phyloP scores from a whole-genome alignment of 2,888 invertebrate species.

The Drosophila paucipuncta region DNA sequence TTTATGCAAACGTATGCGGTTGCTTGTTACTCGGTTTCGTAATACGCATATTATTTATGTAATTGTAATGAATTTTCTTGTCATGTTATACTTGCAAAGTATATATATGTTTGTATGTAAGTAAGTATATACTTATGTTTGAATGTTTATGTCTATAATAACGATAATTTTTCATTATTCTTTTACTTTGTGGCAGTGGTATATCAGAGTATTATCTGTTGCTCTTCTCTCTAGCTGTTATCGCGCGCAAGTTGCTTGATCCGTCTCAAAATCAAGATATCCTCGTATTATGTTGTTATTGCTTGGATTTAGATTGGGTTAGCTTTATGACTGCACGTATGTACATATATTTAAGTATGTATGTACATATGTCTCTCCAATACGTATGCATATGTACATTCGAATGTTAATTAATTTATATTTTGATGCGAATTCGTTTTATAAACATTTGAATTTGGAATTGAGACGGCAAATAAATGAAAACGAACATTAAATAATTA shows the following conservation, averaged over 20 bases:
- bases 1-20: constrained; percentile 55
- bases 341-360: constrained; percentile 33
- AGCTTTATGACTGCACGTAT: constrained; percentile 44
- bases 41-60: constrained; percentile 49
- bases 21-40: constrained; percentile 33
- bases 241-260: constrained; percentile 23
- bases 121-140: constrained; percentile 34
- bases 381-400: constrained; percentile 58
- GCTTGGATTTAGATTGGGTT: constrained; percentile 19
- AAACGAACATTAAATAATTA: constrained; percentile 10
- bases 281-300: constrained; percentile 11
- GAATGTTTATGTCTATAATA: constrained; percentile 61
- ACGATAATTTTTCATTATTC: constrained; percentile 50
- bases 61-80: constrained; percentile 46
- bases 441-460: constrained; percentile 37
- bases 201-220: constrained; percentile 78
- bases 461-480: constrained; percentile 18
- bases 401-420: constrained; percentile 23
- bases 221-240: constrained; percentile 34
- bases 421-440: constrained; percentile 33
- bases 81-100: constrained; percentile 58
- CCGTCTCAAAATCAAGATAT: constrained; percentile 7
- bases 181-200: constrained; percentile 82
- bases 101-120: constrained; percentile 42
- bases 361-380: constrained; percentile 37